A percentile compares a stretch with the other conserved stretches of the same genome.
Evolutionary conservation across 2,888 invertebrate genomes (phyloP).

Genomic region (Nomada fucata): DNA sequence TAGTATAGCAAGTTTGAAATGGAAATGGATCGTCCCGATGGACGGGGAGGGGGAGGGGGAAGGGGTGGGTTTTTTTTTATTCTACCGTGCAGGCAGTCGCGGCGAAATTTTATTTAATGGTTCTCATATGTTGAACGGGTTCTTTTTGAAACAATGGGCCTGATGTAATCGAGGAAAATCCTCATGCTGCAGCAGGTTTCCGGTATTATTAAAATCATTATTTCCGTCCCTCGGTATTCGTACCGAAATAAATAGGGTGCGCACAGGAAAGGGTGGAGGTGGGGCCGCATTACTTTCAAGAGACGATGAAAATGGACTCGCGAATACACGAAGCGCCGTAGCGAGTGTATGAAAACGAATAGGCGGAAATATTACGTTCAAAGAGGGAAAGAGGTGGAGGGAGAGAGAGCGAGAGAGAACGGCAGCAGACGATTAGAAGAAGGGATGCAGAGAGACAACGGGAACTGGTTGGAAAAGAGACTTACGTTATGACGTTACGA

Average conservation of each 20-base stretch:
- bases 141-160: slow-evolving; percentile 55
- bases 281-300: slow-evolving; percentile 69
- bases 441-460: slow-evolving; percentile 13
- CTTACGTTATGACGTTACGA: slow-evolving; percentile 59
- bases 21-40: slow-evolving; percentile 63
- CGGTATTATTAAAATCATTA: slow-evolving; percentile 73
- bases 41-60: slow-evolving; percentile 33
- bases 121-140: slow-evolving; percentile 52
- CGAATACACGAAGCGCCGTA: slow-evolving; percentile 41
- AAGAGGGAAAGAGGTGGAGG: slow-evolving; percentile 33
- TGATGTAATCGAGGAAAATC: slow-evolving; percentile 59
- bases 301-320: slow-evolving; percentile 66
- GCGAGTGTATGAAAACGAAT: slow-evolving; percentile 70
- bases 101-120: slow-evolving; percentile 60
- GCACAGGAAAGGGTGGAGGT: slow-evolving; percentile 24
- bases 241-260: slow-evolving; percentile 70
- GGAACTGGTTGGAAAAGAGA: slow-evolving; percentile 39
- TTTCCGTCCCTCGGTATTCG: slow-evolving; percentile 65
- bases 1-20: slow-evolving; percentile 43
- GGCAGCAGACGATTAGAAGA: slow-evolving; percentile 12
- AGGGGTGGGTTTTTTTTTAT: slow-evolving; percentile 12
- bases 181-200: slow-evolving; percentile 35
- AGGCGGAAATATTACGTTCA: slow-evolving; percentile 72
- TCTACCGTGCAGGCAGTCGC: slow-evolving; percentile 26
- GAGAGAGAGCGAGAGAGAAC: slow-evolving; percentile 11